A percentile compares a stretch with the other conserved stretches of the same genome.
These are phyloP conservation scores for Oceanodroma tethys DNA, from an alignment of 2,113 vertebrate genomes.

Conservation along the genomic window DNA sequence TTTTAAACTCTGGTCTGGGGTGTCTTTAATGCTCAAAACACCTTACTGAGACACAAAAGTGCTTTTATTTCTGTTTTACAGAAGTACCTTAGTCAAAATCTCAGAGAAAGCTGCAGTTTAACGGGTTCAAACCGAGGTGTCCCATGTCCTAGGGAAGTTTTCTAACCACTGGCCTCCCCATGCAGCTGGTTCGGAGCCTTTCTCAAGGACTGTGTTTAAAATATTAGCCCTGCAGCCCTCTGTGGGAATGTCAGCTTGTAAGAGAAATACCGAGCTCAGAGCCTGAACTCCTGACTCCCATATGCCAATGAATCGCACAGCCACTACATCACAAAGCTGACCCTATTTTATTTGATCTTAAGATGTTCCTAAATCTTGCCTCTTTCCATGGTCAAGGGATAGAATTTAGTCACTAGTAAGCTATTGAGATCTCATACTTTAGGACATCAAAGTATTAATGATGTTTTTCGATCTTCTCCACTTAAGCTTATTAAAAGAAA, in stretches of 20 bases:
- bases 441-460: conserved; percentile 72
- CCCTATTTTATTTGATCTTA: neutral
- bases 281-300: neutral
- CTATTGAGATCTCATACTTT: conserved; percentile 69
- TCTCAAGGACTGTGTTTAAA: neutral
- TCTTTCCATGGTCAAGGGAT: conserved; percentile 31
- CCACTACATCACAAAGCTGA: neutral
- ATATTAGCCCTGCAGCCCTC: neutral
- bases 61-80: neutral
- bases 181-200: neutral
- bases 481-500: conserved; percentile 72
- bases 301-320: neutral
- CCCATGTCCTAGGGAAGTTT: neutral
- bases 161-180: neutral
- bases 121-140: neutral
- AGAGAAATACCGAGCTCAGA: neutral
- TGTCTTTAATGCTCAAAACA: neutral
- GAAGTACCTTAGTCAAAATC: neutral
- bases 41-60: neutral
- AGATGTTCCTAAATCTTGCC: conserved; percentile 51
- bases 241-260: neutral
- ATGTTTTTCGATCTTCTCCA: conserved; percentile 65
- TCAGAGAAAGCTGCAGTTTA: neutral
- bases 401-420: conserved; percentile 40
- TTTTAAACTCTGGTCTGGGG: neutral